Evolutionary conservation across 2,888 invertebrate species (phyloP), one percentile per base, ranked within the genome.

Genomic region (Alcis repandata): DNA sequence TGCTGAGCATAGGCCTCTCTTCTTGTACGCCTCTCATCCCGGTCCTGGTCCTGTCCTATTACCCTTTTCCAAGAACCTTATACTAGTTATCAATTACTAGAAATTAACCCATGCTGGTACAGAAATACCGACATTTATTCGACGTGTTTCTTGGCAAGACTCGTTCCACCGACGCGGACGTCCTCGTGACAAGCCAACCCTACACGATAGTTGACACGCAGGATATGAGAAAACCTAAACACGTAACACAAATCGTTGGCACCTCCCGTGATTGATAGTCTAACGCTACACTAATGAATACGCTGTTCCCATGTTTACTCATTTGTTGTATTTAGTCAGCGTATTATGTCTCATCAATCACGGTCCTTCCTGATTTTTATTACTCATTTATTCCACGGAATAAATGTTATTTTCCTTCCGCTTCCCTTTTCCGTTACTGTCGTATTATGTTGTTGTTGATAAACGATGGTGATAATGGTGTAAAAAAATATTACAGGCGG

Each of bases 371-470:
- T 71, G 74, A 72, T 60, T 69, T 75, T 68, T 68, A 72, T 73
- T 68, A 74, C 73, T 74, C 68, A 70, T 67, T 71, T 73, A 74
- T 74, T 70, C 71, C 69, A 59, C 60, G 70, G 73, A 77, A 75
- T 75, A 79, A 73, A 76, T 77, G 71, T 78, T 68, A 72, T 70
- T 70, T 71, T 74, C 69, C 73, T 77, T 75, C 75, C 74, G 78
- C 66, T 68, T 59, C 68, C 67, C 64, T 63, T 68, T 72, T 64
- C 64, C 69, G 57, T 64, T 72, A 76, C 60, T 77, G 76, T 77
- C 75, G 73, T 72, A 76, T 82, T 80, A 77, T 75, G 74, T 72
- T 74, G 70, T 73, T 72, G 70, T 69, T 77, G 75, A 81, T 78
- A 75, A 80, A 83, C 71, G 75, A 79, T 73, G 68, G 59, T 66